These are phyloP conservation scores for Sthenelais limicola DNA, from an alignment of 2,888 invertebrate genomes.

Conservation along the genomic window DNA sequence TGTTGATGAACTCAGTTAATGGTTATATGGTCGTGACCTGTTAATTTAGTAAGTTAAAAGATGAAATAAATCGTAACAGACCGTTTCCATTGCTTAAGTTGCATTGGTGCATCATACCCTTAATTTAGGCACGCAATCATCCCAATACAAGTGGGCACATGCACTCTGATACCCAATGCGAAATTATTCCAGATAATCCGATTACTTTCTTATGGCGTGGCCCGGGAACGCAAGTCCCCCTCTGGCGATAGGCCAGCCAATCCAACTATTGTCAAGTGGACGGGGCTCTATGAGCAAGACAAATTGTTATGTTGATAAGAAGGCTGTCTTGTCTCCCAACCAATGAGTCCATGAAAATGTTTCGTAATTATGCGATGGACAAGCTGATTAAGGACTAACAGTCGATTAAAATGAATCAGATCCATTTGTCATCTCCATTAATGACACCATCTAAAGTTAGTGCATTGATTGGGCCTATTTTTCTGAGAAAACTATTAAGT, in stretches of 20 bases:
- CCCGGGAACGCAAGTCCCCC: slow-evolving; percentile 6
- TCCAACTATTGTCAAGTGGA: slow-evolving; percentile 19
- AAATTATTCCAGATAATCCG: slow-evolving; percentile 34
- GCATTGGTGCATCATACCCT: too few relatives aligned
- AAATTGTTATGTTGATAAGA: slow-evolving; percentile 36
- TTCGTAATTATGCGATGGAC: slow-evolving; percentile 38
- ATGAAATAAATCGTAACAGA: too few relatives aligned
- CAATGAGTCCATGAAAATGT: slow-evolving; percentile 24
- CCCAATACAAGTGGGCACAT: too few relatives aligned
- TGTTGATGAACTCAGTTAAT: too few relatives aligned
- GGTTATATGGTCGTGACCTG: too few relatives aligned
- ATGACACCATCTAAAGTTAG: too few relatives aligned
- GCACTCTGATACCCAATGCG: slow-evolving; percentile 26
- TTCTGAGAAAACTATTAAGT: too few relatives aligned
- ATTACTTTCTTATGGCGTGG: slow-evolving; percentile 20
- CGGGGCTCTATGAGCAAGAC: slow-evolving; percentile 9
- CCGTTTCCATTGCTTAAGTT: too few relatives aligned
- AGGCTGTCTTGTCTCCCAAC: neutral
- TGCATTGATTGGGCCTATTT: too few relatives aligned
- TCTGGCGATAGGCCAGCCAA: slow-evolving; percentile 15
- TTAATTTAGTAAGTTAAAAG: too few relatives aligned
- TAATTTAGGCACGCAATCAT: too few relatives aligned
- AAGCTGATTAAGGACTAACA: slow-evolving; percentile 37
- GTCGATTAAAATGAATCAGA: slow-evolving; percentile 37
- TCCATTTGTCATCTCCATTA: slow-evolving; percentile 36